phyloP scores from a whole-genome alignment of 1,140 invertebrate species.

The Heliconius nattereri region DNA sequence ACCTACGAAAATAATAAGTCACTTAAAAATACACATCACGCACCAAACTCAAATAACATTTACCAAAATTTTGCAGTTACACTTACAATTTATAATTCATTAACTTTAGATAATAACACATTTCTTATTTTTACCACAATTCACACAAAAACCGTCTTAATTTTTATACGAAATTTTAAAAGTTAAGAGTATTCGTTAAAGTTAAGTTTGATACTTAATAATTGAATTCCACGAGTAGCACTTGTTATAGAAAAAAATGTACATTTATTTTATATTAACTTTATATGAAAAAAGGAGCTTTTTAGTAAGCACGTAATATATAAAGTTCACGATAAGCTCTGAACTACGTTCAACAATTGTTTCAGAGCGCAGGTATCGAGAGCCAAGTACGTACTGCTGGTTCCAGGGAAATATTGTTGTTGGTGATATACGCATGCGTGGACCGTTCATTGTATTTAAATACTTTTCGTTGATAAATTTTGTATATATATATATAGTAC shows the following conservation, averaged over 20 bases:
- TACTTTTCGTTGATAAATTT: constrained; percentile 1
- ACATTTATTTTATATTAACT: not conserved
- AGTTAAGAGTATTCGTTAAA: too few relatives aligned
- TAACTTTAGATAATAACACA: not conserved
- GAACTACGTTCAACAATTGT: not conserved
- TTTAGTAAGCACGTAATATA: not conserved
- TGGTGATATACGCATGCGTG: constrained; percentile 6
- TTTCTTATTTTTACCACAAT: not conserved
- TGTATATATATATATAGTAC: not conserved
- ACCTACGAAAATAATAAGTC: not conserved
- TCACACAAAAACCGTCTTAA: not conserved
- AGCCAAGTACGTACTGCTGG: not conserved
- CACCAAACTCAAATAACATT: not conserved
- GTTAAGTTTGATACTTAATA: not conserved
- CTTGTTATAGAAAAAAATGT: not conserved
- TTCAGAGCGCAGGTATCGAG: constrained; percentile 12
- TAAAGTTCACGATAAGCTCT: not conserved
- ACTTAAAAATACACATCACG: not conserved
- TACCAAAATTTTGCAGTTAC: not conserved
- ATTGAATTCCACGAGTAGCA: not conserved
- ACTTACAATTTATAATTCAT: not conserved
- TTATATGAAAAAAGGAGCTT: not conserved
- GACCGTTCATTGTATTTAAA: not conserved
- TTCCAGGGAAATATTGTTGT: not conserved
- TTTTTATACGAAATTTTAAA: not conserved